These are phyloP conservation scores for Eulemur coronatus DNA, from an alignment of 2,797 vertebrate species.

Conservation along the genomic window DNA sequence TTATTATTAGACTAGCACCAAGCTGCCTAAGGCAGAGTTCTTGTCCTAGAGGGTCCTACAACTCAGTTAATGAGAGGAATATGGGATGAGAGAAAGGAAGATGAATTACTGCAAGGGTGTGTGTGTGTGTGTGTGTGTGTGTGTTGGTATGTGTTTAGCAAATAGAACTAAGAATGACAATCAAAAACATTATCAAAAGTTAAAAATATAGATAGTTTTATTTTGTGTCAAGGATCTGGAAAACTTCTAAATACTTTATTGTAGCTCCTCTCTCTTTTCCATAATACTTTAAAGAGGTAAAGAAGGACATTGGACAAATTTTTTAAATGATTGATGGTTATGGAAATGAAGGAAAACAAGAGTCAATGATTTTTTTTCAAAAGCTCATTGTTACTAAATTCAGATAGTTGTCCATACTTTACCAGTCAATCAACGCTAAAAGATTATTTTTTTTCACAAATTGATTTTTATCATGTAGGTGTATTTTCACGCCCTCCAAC, in stretches of 20 bases:
- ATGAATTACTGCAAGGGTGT: background rate
- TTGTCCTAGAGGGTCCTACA: background rate
- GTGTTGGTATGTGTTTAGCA: background rate
- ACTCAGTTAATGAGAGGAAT: background rate
- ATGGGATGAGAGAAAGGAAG: background rate
- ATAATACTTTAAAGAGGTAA: background rate
- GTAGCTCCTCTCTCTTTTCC: background rate
- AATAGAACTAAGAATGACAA: background rate
- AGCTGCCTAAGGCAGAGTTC: background rate
- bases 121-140: background rate
- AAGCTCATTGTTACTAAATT: constrained; percentile 34
- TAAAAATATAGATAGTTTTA: constrained; percentile 11
- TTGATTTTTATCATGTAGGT: constrained; percentile 69
- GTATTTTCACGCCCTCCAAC: constrained; percentile 71
- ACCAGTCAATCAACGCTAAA: constrained; percentile 72
- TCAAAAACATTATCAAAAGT: background rate
- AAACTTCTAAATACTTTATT: background rate
- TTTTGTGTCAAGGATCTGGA: constrained; percentile 38
- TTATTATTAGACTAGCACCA: background rate
- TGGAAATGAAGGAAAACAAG: background rate
- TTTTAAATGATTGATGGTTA: background rate
- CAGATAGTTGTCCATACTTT: background rate
- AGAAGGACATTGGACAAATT: background rate
- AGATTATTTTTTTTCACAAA: constrained; percentile 73
- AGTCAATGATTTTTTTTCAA: constrained; percentile 59